Base-by-base conservation (phyloP, 1,140 invertebrate genomes). In the Aphidius gifuensis region DNA sequence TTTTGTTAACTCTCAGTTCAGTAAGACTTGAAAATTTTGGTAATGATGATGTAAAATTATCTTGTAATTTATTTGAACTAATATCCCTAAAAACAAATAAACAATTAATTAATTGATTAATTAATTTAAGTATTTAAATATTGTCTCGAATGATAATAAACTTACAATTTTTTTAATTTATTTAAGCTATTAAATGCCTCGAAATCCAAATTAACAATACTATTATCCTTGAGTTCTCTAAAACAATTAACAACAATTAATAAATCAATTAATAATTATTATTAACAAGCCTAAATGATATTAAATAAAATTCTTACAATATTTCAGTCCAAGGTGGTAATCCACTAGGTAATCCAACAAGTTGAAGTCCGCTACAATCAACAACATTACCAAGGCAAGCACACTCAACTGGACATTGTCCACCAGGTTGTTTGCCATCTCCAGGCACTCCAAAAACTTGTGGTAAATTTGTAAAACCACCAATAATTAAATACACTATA, bases 11-110 rank as follows among this genome's bases (percentile, higher is more conserved):
- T 70, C 71, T 80, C 5, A 81, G 71, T 60, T 67, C 81, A 61
- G 80, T 83, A 64, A 85, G 72, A 68, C 82, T 76, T 43, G 79
- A 74, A 62, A 67, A 71, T 54, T 75, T 65, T 5, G 74, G 76
- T 57, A 82, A 70, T 49, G 60, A 64, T 49, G 77, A 71, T 23
- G 69, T 75, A 67, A 80, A 78, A 66, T 78, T 76, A 64, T 81
- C 71, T 42, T 67, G 67, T n/a, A 82, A 61, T 60, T 75, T 72
- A 59, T 78, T 80, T 8, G 69, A 72, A 48, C 76, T 80, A 38
- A 81, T 60, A 64, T 80, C 76, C 62, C 79, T 81, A 59, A 40
- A 72, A 72, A 39, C 66, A 40, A 60, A 62, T 49, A 11, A 44
- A 58, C 60, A 38, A 42, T 21, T 38, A 21, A 9, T 42, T 16